These are phyloP conservation scores for Hemiscyllium ocellatum DNA, from an alignment of 2,113 vertebrate genomes.

Conservation along the genomic window DNA sequence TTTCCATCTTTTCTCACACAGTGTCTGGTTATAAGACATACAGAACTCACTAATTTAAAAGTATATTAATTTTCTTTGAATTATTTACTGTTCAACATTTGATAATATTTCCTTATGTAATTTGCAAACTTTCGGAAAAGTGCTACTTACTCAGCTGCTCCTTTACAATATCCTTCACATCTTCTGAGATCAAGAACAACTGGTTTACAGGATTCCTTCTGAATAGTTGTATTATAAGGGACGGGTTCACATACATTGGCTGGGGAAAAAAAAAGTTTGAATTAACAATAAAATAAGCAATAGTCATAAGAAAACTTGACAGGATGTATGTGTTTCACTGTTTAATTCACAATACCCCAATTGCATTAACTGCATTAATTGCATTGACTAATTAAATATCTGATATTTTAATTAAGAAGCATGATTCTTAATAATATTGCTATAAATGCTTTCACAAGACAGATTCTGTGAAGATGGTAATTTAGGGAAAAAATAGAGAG, in stretches of 20 bases:
- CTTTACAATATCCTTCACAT: neutral
- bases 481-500: neutral
- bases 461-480: neutral
- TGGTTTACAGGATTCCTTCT: neutral
- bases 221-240: neutral
- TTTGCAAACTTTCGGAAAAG: neutral
- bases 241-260: neutral
- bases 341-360: neutral
- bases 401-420: neutral
- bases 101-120: neutral
- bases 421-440: neutral
- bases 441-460: neutral
- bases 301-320: neutral
- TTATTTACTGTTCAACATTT: neutral
- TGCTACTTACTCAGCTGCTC: neutral
- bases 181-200: neutral
- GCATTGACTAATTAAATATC: neutral
- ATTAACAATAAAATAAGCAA: neutral
- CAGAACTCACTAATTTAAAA: neutral
- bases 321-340: neutral
- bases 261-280: neutral
- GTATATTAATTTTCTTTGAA: neutral
- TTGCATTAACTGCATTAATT: no score
- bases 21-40: neutral
- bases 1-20: neutral